Percentiles rank a stretch among this genome's conserved stretches.
Evolutionary conservation across 2,888 invertebrate genomes (phyloP).

Genomic region (Lysandra bellargus): DNA sequence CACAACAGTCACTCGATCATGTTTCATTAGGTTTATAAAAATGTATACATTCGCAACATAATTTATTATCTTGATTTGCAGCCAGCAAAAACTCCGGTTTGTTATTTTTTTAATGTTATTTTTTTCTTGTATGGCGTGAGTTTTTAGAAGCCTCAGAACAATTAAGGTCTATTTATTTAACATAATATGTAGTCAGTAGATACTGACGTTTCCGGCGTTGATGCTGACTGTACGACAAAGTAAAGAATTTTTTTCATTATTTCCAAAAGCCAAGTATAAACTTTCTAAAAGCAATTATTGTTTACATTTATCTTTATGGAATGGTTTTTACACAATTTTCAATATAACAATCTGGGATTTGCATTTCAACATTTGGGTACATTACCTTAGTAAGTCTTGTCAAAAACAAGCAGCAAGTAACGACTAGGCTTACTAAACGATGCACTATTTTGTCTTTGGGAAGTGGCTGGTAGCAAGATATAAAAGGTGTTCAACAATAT

Average conservation of each 20-base stretch:
- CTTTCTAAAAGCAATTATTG: neutral
- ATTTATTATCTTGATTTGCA: neutral
- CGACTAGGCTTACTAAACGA: neutral
- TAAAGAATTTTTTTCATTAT: neutral
- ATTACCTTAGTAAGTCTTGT: constrained; percentile 12
- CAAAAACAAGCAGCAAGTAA: neutral
- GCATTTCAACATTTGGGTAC: neutral
- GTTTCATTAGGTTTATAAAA: constrained; percentile 2
- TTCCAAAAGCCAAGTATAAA: neutral
- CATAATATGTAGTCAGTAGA: neutral
- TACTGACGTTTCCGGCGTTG: neutral
- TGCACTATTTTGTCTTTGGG: constrained; percentile 25
- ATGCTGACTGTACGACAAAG: constrained; percentile 7
- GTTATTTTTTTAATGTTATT: neutral
- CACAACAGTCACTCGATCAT: neutral
- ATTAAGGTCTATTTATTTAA: neutral
- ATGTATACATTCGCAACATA: neutral
- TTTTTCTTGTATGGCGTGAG: neutral
- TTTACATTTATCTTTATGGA: neutral
- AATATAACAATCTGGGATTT: constrained; percentile 8
- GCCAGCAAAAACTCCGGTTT: constrained; percentile 11
- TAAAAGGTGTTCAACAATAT: neutral
- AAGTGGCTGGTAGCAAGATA: constrained; percentile 2
- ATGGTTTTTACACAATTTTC: neutral
- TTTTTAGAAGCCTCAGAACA: too few species aligned